Evolutionary conservation across 2,113 vertebrate genomes (phyloP).

Genomic region (Podiceps cristatus): DNA sequence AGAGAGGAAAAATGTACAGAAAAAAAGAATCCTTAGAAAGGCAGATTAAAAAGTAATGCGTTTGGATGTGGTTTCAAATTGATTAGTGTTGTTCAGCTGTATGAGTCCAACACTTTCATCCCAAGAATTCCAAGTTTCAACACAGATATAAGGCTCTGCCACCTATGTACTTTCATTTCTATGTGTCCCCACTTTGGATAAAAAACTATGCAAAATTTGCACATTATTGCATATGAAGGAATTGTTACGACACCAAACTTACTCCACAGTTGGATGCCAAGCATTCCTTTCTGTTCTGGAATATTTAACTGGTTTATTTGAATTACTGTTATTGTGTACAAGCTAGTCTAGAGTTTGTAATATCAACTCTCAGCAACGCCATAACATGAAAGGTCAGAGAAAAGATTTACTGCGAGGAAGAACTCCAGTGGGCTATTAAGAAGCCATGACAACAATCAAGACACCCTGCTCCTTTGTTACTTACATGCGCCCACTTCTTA

Average conservation of each 20-base stretch:
- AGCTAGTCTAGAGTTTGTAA: background rate
- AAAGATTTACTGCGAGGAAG: background rate
- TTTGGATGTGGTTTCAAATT: background rate
- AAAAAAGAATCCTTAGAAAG: background rate
- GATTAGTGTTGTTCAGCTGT: background rate
- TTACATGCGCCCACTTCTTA: slow-evolving; percentile 81
- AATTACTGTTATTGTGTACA: background rate
- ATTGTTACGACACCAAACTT: accelerated
- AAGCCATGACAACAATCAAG: background rate
- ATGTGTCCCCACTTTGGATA: background rate
- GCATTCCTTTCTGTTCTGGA: background rate
- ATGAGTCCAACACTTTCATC: background rate
- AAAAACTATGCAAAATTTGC: background rate
- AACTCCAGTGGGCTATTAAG: accelerated
- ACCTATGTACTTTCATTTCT: slow-evolving; percentile 9
- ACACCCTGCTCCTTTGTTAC: background rate
- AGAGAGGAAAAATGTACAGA: background rate
- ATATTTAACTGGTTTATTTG: background rate
- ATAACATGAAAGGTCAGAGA: background rate
- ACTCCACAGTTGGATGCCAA: background rate
- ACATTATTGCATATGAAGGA: background rate
- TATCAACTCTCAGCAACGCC: background rate
- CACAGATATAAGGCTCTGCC: background rate
- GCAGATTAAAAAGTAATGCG: background rate
- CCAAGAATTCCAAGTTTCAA: background rate